Evolutionary conservation across 2,113 vertebrate genomes (phyloP), one percentile per base, ranked within the genome.

Genomic region (Sus scrofa): DNA sequence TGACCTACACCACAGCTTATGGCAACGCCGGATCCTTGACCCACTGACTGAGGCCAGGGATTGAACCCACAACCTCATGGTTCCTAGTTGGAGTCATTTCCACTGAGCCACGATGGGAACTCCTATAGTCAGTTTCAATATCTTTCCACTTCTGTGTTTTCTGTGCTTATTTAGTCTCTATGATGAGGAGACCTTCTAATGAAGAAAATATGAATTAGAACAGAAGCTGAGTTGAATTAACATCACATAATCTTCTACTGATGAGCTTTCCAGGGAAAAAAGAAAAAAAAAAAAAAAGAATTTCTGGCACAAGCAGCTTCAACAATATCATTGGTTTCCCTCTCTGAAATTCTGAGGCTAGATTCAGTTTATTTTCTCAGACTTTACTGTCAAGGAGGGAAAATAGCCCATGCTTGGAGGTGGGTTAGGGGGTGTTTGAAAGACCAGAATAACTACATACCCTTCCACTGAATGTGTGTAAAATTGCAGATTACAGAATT

Each of bases 171-270:
- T 7, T 20, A 58, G 70, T 78, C 60, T 96, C 27, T 89, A 22
- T 87, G 74, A 89, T 75, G 81, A 94, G 82, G 82, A 82, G 44
- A 83, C 68, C 30, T 84, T 92, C 50, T 94, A 93, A 83, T 50
- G 8, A 60, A 96, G 88, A 86, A 78, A 34, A 68, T 86, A 27
- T 62, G 82, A 84, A 94, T 97, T 95, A 94, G 62, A 44, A 68
- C n/a, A 92, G 84, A 95, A 65, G 26, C 44, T 75, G 37, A 78
- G 58, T 12, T 91, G 34, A 93, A 77, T 95, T 96, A 83, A 19
- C 27, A 71, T 94, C 10, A 89, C 34, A 86, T 27, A 94, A n/a
- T 60, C 26, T 86, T 89, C 60, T 3, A 84, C 1, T 71, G 22
- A 96, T 85, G 56, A 37, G 15, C 3, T 82, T n/a, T 63, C 62